A percentile compares a stretch with the other conserved stretches of the same genome.
These are phyloP conservation scores for Ormyrus rosae DNA, from an alignment of 2,888 invertebrate genomes.

Conservation along the genomic window DNA sequence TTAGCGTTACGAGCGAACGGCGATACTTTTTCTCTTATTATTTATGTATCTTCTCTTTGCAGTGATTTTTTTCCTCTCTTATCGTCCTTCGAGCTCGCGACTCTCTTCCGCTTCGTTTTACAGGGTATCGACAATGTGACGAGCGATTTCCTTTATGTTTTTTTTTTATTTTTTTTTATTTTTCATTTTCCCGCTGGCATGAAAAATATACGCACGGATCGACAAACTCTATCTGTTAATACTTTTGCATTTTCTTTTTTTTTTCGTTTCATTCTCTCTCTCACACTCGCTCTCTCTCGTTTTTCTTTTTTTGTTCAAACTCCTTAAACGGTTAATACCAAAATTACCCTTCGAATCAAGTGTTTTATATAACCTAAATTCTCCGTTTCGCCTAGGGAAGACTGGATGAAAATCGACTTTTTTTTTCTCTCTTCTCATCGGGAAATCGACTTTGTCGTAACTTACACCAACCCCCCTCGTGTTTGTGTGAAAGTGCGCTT, in stretches of 20 bases:
- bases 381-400: constrained; percentile 62
- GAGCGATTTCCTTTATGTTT: constrained; percentile 56
- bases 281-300: constrained; percentile 36
- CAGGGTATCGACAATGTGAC: constrained; percentile 59
- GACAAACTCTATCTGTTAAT: constrained; percentile 53
- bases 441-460: constrained; percentile 49
- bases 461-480: constrained; percentile 32
- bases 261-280: constrained; percentile 42
- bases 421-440: constrained; percentile 46
- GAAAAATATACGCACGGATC: constrained; percentile 59
- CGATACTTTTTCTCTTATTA: constrained; percentile 42
- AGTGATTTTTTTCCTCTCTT: constrained; percentile 22
- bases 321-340: constrained; percentile 45
- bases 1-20: constrained; percentile 37
- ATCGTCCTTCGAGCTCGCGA: constrained; percentile 43
- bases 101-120: constrained; percentile 54
- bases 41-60: constrained; percentile 44
- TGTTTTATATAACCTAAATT: constrained; percentile 52
- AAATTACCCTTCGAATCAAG: constrained; percentile 55
- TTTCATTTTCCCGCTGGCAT: constrained; percentile 51
- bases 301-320: constrained; percentile 25
- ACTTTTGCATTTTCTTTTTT: constrained; percentile 54
- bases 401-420: constrained; percentile 61
- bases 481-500: constrained; percentile 38
- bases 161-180: constrained; percentile 25